Evolutionary conservation across 2,888 invertebrate species (phyloP).

Genomic region (Spilosoma lubricipeda): DNA sequence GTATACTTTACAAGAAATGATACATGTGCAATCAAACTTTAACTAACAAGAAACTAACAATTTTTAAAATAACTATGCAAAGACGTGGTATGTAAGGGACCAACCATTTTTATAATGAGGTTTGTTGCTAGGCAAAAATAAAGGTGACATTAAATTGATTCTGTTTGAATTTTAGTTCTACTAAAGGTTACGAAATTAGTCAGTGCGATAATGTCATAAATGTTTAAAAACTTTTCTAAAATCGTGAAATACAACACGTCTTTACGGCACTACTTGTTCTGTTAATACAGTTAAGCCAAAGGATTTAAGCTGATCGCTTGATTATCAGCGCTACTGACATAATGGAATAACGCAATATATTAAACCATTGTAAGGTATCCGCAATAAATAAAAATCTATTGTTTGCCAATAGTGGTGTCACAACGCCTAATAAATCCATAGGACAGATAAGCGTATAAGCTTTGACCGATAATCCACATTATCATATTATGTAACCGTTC

Average conservation of each 20-base stretch:
- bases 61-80: neutral
- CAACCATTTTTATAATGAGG: neutral
- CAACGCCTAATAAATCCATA: slow-evolving; percentile 26
- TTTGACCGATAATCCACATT: slow-evolving; percentile 35
- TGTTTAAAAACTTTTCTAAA: neutral
- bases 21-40: neutral
- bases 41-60: neutral
- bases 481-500: slow-evolving; percentile 35
- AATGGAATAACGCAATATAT: neutral
- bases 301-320: neutral
- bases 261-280: neutral
- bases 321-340: neutral
- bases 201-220: neutral
- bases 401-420: slow-evolving; percentile 22
- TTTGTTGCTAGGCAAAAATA: neutral
- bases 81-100: neutral
- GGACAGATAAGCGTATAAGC: slow-evolving; percentile 33
- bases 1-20: neutral
- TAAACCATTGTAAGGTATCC: neutral
- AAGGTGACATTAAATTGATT: neutral
- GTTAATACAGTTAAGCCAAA: neutral
- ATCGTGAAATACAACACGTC: neutral
- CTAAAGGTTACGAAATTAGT: neutral
- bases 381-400: neutral
- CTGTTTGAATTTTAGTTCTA: neutral